Percentiles rank a stretch among this genome's conserved stretches.
Evolutionary conservation across 2,113 vertebrate species (phyloP).

Genomic region (Sylvilagus bachmani): DNA sequence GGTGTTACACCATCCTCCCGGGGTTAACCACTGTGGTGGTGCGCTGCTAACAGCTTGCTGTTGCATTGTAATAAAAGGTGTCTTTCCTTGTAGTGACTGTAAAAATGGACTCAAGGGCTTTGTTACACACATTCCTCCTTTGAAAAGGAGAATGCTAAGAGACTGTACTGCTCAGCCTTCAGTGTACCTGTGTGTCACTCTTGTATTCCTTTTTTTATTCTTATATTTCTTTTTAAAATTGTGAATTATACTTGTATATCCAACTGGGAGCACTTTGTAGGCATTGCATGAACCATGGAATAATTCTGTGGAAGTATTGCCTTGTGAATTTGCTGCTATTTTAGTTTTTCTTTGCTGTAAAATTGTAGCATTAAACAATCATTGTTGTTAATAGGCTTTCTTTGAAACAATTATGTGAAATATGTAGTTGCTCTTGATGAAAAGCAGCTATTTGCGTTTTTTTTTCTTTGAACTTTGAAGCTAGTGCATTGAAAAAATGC

Average conservation of each 20-base stretch:
- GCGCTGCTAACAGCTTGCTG: slow-evolving; percentile 87
- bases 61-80: slow-evolving; percentile 80
- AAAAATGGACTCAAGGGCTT: slow-evolving; percentile 81
- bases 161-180: slow-evolving; percentile 83
- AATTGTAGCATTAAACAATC: slow-evolving; percentile 98
- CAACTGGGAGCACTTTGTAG: slow-evolving; percentile 98
- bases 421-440: slow-evolving; percentile 85
- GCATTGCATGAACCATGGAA: slow-evolving; percentile 90
- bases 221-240: slow-evolving; percentile 70
- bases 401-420: slow-evolving; percentile 89
- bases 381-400: slow-evolving; percentile 91
- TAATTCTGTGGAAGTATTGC: slow-evolving; percentile 90
- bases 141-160: slow-evolving; percentile 82
- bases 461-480: slow-evolving; percentile 85
- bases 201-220: slow-evolving; percentile 66
- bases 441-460: slow-evolving; percentile 83
- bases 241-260: slow-evolving; percentile 92
- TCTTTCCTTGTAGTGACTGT: slow-evolving; percentile 79
- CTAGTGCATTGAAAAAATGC: slow-evolving; percentile 90
- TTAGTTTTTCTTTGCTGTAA: slow-evolving; percentile 92
- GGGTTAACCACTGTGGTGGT: slow-evolving; percentile 90
- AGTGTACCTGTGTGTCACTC: slow-evolving; percentile 89
- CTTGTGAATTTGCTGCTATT: slow-evolving; percentile 96
- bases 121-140: slow-evolving; percentile 76
- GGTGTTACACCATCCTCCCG: slow-evolving; percentile 81